phyloP scores from a whole-genome alignment of 2,113 vertebrate species.

The Paramisgurnus dabryanus region DNA sequence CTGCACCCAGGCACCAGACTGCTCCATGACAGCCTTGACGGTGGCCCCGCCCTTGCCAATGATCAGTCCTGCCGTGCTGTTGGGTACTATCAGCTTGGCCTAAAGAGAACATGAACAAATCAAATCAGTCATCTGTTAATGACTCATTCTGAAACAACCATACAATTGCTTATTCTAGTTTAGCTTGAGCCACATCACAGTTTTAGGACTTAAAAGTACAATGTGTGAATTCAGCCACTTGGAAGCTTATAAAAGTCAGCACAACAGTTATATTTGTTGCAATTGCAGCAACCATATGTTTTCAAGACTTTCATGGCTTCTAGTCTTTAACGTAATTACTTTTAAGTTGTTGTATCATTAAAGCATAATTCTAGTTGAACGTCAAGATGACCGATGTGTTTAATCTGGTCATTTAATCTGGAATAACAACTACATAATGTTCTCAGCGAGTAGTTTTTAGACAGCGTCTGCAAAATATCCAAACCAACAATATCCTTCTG shows the following conservation, averaged over 20 bases:
- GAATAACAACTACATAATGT: neutral
- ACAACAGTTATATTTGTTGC: neutral
- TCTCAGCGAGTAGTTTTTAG: slow-evolving; percentile 12
- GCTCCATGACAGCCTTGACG: slow-evolving; percentile 93
- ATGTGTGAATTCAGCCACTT: slow-evolving; percentile 6
- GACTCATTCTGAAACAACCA: slow-evolving; percentile 8
- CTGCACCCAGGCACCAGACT: slow-evolving; percentile 93
- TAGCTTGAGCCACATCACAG: neutral
- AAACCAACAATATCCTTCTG: slow-evolving; percentile 8
- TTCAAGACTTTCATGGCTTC: neutral
- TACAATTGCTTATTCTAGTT: neutral
- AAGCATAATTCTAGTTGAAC: neutral
- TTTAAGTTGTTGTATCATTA: neutral
- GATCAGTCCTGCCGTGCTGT: slow-evolving; percentile 91
- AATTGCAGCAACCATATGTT: neutral
- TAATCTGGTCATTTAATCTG: slow-evolving; percentile 18
- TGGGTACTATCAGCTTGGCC: slow-evolving; percentile 93
- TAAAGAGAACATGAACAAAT: slow-evolving; percentile 62
- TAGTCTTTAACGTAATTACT: neutral
- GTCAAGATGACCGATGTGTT: neutral
- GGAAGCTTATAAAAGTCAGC: neutral
- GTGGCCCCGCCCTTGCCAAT: slow-evolving; percentile 92
- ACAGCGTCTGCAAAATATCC: neutral
- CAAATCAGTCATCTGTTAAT: slow-evolving; percentile 33
- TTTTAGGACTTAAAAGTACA: slow-evolving; percentile 21